Percentiles rank a stretch among this genome's conserved stretches.
Conservation (phyloP, 1,140 invertebrate genomes). For the Diuraphis noxia region DNA sequence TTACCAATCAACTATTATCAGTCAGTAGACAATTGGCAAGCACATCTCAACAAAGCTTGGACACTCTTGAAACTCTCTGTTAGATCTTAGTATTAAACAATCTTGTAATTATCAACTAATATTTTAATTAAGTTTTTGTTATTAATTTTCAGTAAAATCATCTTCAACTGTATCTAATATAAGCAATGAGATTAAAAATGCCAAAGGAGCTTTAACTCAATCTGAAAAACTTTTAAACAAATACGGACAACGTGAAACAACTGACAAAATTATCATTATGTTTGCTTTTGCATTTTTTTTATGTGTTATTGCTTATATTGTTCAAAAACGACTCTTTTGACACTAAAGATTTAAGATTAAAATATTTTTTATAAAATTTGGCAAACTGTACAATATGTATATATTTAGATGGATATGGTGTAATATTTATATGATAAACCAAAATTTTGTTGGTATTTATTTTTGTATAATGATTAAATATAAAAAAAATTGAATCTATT, state of each 20-base stretch:
- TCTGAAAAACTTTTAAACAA: slow-evolving; percentile 90
- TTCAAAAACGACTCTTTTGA: slow-evolving; percentile 86
- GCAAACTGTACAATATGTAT: background rate
- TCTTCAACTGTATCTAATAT: slow-evolving; percentile 68
- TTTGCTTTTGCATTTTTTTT: slow-evolving; percentile 92
- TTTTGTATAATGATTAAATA: background rate
- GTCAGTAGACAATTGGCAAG: slow-evolving; percentile 83
- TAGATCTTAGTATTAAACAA: slow-evolving; percentile 57
- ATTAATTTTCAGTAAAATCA: slow-evolving; percentile 62
- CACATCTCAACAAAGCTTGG: slow-evolving; percentile 82
- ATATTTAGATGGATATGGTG: background rate
- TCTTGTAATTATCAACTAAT: background rate
- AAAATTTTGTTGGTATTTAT: background rate
- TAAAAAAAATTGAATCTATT: background rate
- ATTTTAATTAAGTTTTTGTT: background rate
- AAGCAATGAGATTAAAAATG: slow-evolving; percentile 81
- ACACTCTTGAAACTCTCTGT: slow-evolving; percentile 80
- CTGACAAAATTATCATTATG: slow-evolving; percentile 89
- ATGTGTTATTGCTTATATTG: slow-evolving; percentile 86
- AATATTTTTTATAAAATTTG: background rate
- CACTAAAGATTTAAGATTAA: slow-evolving; percentile 18
- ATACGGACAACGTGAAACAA: slow-evolving; percentile 90
- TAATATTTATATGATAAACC: background rate
- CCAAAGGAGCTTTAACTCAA: slow-evolving; percentile 82
- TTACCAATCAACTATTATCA: slow-evolving; percentile 81